A percentile compares a stretch with the other conserved stretches of the same genome.
Conservation (phyloP, 2,113 vertebrate species). For the Brachionichthys hirsutus region DNA sequence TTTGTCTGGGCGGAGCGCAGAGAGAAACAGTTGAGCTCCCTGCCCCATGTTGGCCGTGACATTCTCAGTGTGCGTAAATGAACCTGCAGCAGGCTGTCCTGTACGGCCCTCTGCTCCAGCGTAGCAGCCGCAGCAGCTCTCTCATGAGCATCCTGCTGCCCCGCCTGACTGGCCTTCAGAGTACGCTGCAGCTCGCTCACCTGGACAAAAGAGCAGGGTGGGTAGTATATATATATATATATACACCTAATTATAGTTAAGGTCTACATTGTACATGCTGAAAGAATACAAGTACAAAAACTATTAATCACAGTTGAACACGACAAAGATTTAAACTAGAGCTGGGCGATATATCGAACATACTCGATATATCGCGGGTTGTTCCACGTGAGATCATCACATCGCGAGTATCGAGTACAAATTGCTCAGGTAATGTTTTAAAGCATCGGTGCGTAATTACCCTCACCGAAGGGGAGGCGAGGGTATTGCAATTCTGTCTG, state of each 20-base stretch:
- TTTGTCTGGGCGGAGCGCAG: conserved; percentile 77
- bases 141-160: conserved; percentile 92
- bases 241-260: neutral
- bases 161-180: conserved; percentile 82
- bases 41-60: neutral
- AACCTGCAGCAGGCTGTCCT: conserved; percentile 92
- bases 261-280: neutral
- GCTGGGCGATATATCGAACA: too few relatives aligned
- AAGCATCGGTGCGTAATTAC: too few relatives aligned
- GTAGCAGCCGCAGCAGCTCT: conserved; percentile 82
- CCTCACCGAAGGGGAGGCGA: too few relatives aligned
- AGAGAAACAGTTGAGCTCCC: neutral
- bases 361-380: too few relatives aligned
- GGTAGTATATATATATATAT: too few relatives aligned
- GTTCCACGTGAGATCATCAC: too few relatives aligned
- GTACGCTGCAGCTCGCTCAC: conserved; percentile 87
- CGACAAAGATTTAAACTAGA: too few relatives aligned
- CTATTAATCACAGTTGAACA: too few relatives aligned
- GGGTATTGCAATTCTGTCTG: too few relatives aligned
- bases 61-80: conserved; percentile 1
- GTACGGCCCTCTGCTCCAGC: conserved; percentile 89
- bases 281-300: too few relatives aligned
- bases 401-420: too few relatives aligned
- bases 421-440: too few relatives aligned
- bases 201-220: conserved; percentile 62